phyloP scores from a whole-genome alignment of 2,113 vertebrate species.

The Antechinus flavipes region DNA sequence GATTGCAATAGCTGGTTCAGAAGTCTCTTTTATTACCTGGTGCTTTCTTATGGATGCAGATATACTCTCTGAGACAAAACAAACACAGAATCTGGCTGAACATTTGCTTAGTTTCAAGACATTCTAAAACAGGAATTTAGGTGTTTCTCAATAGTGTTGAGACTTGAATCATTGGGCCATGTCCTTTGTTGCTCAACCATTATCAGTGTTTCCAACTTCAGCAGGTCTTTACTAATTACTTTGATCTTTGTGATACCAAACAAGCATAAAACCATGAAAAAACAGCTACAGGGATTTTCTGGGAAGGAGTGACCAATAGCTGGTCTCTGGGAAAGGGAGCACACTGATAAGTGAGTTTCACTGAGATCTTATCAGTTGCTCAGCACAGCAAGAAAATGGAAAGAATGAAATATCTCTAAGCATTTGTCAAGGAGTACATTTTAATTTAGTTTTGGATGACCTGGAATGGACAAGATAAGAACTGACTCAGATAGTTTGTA shows the following conservation, averaged over 20 bases:
- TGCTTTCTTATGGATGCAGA: background rate
- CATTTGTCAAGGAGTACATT: slow-evolving; percentile 35
- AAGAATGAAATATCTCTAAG: slow-evolving; percentile 23
- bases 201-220: slow-evolving; percentile 13
- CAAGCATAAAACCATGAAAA: slow-evolving; percentile 10
- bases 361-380: slow-evolving; percentile 22
- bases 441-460: slow-evolving; percentile 55
- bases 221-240: background rate
- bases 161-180: background rate
- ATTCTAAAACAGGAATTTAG: slow-evolving; percentile 43
- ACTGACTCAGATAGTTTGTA: slow-evolving; percentile 25
- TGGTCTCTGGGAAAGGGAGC: background rate
- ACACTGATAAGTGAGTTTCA: slow-evolving; percentile 47
- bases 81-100: slow-evolving; percentile 29
- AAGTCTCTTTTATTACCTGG: slow-evolving; percentile 33
- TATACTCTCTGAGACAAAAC: background rate
- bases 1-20: slow-evolving; percentile 12
- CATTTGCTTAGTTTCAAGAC: slow-evolving; percentile 33
- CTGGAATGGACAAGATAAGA: background rate
- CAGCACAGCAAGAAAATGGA: slow-evolving; percentile 27
- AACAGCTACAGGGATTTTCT: slow-evolving; percentile 41
- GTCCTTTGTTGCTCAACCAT: background rate
- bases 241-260: slow-evolving; percentile 33
- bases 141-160: background rate
- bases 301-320: slow-evolving; percentile 13